Evolutionary conservation across 2,888 invertebrate genomes (phyloP).

Genomic region (Scelioninae gen. 2): DNA sequence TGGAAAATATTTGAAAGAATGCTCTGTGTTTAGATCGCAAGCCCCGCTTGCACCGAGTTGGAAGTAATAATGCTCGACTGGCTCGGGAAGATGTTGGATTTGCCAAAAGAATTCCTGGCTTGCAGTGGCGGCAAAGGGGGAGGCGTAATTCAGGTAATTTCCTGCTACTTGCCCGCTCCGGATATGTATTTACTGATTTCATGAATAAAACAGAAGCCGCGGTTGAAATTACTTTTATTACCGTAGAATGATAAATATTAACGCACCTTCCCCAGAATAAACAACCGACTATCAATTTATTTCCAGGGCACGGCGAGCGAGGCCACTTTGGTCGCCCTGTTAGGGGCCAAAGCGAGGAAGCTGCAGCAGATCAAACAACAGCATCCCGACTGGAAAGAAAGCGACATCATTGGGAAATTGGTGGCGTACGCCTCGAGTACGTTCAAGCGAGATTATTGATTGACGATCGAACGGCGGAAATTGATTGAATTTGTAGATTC

Average conservation of each 20-base stretch:
- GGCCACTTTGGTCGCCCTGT: constrained; percentile 87
- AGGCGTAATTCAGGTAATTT: constrained; percentile 77
- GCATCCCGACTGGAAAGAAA: constrained; percentile 80
- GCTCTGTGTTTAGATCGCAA: constrained; percentile 81
- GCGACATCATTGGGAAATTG: constrained; percentile 81
- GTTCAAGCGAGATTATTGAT: no score
- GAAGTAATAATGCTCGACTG: constrained; percentile 95
- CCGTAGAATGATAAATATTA: not conserved
- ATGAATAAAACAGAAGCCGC: constrained; percentile 26
- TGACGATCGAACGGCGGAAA: not conserved
- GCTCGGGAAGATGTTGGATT: constrained; percentile 89
- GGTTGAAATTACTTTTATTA: not conserved
- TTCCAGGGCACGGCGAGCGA: constrained; percentile 91
- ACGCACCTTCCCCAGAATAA: constrained; percentile 1
- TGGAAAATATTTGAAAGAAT: no score
- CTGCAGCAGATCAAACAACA: constrained; percentile 77
- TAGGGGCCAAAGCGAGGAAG: constrained; percentile 86
- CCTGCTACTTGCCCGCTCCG: no score
- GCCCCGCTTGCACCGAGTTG: constrained; percentile 93
- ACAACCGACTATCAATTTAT: no score
- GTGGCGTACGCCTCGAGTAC: constrained; percentile 87
- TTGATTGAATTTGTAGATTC: no score
- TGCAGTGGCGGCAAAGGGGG: constrained; percentile 87
- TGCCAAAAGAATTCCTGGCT: constrained; percentile 90
- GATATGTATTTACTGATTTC: not conserved